phyloP scores from a whole-genome alignment of 2,113 vertebrate species.

The Okapia johnstoni region DNA sequence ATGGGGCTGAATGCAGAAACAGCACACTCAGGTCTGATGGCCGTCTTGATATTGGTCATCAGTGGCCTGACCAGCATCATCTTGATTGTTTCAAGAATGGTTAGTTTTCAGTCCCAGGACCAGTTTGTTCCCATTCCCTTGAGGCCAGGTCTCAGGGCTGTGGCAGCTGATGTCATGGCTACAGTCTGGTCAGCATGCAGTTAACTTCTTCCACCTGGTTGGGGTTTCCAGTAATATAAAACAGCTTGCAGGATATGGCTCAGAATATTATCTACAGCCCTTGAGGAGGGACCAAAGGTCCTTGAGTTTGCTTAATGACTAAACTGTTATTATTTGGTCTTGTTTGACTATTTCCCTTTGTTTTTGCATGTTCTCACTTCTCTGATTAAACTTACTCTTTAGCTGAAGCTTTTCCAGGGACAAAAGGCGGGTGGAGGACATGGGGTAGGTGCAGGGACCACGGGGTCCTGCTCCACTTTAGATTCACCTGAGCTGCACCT shows the following conservation, averaged over 20 bases:
- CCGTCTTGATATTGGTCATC: not conserved
- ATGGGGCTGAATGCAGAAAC: not conserved
- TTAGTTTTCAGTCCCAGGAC: not conserved
- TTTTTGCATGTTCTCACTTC: not conserved
- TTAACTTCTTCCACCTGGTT: not conserved
- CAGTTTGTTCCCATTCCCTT: not conserved
- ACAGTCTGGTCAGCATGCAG: not conserved
- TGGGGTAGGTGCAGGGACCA: not conserved
- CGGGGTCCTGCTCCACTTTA: not conserved
- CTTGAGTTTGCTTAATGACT: not conserved
- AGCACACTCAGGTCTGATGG: not conserved
- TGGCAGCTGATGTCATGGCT: not conserved
- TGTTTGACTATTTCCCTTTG: not conserved
- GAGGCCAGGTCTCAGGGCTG: not conserved
- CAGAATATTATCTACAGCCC: not conserved
- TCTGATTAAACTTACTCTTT: not conserved
- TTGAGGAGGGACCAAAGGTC: not conserved
- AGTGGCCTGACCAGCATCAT: not conserved
- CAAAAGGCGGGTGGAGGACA: not conserved
- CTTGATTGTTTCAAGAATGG: not conserved
- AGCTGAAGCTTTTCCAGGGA: not conserved
- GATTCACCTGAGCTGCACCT: rapidly evolving
- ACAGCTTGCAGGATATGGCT: not conserved
- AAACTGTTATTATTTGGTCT: not conserved
- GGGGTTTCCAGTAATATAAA: not conserved